phyloP scores from a whole-genome alignment of 2,797 vertebrate species.

The Lophotriccus pileatus region DNA sequence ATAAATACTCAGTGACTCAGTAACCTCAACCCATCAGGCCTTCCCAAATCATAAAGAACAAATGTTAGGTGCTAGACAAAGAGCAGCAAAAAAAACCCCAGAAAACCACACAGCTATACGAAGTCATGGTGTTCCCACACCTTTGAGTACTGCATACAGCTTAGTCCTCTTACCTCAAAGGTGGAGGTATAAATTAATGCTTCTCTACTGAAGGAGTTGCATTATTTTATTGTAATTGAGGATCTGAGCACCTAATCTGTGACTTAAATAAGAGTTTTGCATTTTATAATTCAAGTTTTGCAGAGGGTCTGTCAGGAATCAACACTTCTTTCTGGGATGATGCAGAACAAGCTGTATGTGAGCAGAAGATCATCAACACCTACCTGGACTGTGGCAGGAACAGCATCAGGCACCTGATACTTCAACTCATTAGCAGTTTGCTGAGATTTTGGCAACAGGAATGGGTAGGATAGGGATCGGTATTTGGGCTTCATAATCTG shows the following conservation, averaged over 20 bases:
- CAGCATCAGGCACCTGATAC: slow-evolving; percentile 84
- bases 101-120: background rate
- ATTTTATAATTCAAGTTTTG: background rate
- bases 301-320: background rate
- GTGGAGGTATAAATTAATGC: background rate
- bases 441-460: slow-evolving; percentile 92
- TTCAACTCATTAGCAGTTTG: slow-evolving; percentile 84
- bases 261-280: background rate
- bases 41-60: background rate
- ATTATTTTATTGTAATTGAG: background rate
- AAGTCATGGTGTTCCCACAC: background rate
- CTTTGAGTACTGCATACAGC: background rate
- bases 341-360: background rate
- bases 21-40: background rate
- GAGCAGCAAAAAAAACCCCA: background rate
- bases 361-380: background rate
- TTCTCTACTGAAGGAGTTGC: background rate
- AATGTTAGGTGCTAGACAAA: background rate
- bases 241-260: background rate
- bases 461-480: slow-evolving; percentile 87
- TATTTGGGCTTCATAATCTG: slow-evolving; percentile 98
- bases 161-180: background rate
- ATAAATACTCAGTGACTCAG: background rate
- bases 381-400: slow-evolving; percentile 86
- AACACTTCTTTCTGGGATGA: background rate